Base-by-base conservation (phyloP, 2,113 vertebrate genomes). In the Todiramphus chloris region DNA sequence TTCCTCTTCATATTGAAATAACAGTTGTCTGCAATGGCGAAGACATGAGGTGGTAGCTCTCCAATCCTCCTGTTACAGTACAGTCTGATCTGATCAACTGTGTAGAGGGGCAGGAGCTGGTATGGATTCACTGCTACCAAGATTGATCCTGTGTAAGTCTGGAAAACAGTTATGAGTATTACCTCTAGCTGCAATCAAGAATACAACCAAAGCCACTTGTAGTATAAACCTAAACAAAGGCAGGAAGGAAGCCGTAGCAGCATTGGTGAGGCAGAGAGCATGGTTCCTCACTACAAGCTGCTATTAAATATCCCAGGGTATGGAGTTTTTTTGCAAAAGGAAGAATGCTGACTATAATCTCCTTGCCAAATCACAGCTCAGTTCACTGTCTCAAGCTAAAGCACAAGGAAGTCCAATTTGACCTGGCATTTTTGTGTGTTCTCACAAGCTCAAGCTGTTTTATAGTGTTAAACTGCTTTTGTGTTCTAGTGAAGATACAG, bases 91-190 rank as follows among this genome's bases (percentile, higher is more conserved):
- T 99, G 98, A 69, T 99, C 99, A 1, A 90, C 83, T 9, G 99
- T 99, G 97, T 99, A 99, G 90, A 99, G 96, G 8, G 99, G 99
- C 94, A 99, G 97, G 96, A 98, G 95, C 98, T 99, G 98, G 98
- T 99, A 99, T 0, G 99, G 99, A 97, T 99, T 99, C 96, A 99
- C 98, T 2, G 99, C 99, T 69, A 99, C 99, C 97, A 99, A 98
- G 98, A 99, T 99, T 80, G 99, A 99, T 80, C 99, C 99, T 25
- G 98, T 99, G 97, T 99, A 99, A 3, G 99, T 99, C 99, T 99
- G 95, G 62, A 97, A 64, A 87, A 96, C 31, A 89, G 74, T 56
- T 82, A 68, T 7, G 80, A 92, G 48, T 5, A 2, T 92, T 92
- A 89, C 43, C 2, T 30, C 23, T 59, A 48, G n/a, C 23, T 25